Evolutionary conservation across 2,888 invertebrate species (phyloP).

Genomic region (Ichneumoninae sp.): DNA sequence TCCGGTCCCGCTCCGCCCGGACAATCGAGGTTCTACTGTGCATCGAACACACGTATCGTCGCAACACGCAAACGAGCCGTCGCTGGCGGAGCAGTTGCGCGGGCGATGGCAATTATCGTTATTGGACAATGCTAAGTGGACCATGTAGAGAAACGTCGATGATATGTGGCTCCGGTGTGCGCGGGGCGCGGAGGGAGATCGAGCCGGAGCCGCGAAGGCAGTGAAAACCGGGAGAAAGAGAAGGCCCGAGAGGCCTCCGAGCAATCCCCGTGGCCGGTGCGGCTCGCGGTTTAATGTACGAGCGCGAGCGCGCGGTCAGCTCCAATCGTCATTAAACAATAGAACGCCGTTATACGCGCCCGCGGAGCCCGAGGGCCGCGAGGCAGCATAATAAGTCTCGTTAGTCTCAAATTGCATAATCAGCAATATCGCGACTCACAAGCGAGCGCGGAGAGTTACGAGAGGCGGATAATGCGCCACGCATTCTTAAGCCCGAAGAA

Average conservation of each 20-base stretch:
- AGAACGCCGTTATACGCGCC: constrained; percentile 21
- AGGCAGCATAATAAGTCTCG: constrained; percentile 64
- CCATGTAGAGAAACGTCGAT: constrained; percentile 65
- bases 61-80: background rate
- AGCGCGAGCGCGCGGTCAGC: constrained; percentile 50
- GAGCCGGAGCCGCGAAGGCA: too few relatives aligned
- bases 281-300: constrained; percentile 34
- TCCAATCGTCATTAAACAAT: constrained; percentile 65
- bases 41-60: background rate
- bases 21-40: too few relatives aligned
- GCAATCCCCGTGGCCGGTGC: background rate
- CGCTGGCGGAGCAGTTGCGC: constrained; percentile 35
- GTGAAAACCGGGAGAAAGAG: background rate
- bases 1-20: too few relatives aligned
- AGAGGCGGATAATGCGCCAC: constrained; percentile 43
- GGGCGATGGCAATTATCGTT: constrained; percentile 70
- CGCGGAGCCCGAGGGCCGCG: constrained; percentile 4
- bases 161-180: constrained; percentile 66
- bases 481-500: constrained; percentile 53
- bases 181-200: background rate
- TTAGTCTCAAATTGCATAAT: constrained; percentile 68
- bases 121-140: constrained; percentile 73
- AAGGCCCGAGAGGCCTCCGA: constrained; percentile 1
- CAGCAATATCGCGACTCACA: constrained; percentile 54
- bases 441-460: background rate